phyloP scores from a whole-genome alignment of 2,797 vertebrate genomes.

The Dendrocincla tyrannina region DNA sequence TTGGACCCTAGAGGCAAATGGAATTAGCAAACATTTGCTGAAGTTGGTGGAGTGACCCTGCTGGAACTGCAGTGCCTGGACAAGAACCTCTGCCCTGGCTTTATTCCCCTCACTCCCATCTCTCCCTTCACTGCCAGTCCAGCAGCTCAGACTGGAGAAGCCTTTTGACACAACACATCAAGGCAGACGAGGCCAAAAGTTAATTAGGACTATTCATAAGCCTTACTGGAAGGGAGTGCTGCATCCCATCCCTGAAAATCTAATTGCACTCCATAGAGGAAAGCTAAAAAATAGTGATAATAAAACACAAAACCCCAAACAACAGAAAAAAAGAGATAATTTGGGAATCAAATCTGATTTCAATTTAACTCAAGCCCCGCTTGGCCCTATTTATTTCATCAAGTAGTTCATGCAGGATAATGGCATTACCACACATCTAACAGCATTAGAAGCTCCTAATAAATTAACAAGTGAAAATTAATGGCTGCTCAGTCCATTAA shows the following conservation, averaged over 20 bases:
- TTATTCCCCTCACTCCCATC: not conserved
- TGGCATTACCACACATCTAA: constrained; percentile 34
- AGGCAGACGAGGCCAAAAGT: constrained; percentile 47
- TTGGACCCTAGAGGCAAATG: not conserved
- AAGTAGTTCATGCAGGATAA: constrained; percentile 63
- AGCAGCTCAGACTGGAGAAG: not conserved
- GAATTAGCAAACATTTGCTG: not conserved
- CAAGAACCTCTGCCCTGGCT: not conserved
- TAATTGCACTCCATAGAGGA: constrained; percentile 6
- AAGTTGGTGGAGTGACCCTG: not conserved
- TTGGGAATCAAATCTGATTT: constrained; percentile 57
- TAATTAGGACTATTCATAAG: constrained; percentile 53
- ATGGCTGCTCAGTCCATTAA: constrained; percentile 77
- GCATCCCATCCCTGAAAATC: constrained; percentile 36
- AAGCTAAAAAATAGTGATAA: not conserved
- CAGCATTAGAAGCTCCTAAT: constrained; percentile 70
- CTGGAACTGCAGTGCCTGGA: not conserved
- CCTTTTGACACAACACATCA: not conserved
- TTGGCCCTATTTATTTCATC: constrained; percentile 61
- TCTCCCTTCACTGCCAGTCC: not conserved
- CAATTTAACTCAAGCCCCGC: constrained; percentile 56
- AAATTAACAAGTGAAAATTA: constrained; percentile 79
- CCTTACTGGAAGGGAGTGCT: constrained; percentile 21
- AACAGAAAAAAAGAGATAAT: not conserved
- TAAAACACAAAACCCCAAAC: not conserved